A percentile compares a stretch with the other conserved stretches of the same genome.
phyloP scores from a whole-genome alignment of 2,113 vertebrate genomes.

The Pongo pygmaeus region DNA sequence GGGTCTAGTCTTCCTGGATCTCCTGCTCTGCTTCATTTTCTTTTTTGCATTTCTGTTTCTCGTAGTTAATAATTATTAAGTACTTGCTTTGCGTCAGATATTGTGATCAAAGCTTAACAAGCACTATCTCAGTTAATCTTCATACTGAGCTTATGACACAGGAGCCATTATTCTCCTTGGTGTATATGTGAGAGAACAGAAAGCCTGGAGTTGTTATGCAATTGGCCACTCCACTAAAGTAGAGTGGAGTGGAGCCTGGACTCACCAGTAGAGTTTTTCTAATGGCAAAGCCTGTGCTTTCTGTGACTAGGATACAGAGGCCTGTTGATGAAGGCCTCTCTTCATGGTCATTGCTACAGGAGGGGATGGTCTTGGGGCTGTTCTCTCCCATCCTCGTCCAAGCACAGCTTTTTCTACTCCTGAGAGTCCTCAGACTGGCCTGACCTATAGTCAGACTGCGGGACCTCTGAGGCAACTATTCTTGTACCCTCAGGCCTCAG shows the following conservation, averaged over 20 bases:
- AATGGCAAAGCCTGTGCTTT: neutral
- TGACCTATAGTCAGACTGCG: neutral
- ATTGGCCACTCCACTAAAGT: neutral
- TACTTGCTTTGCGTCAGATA: neutral
- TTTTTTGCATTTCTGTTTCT: neutral
- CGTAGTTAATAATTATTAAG: neutral
- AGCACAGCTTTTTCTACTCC: neutral
- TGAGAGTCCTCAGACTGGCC: too few species aligned
- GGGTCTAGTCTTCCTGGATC: neutral
- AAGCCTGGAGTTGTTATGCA: neutral
- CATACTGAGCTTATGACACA: neutral
- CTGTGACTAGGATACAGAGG: neutral
- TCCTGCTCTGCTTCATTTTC: neutral
- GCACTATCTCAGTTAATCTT: neutral
- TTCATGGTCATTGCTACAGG: neutral
- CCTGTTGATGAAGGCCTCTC: neutral
- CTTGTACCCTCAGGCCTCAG: neutral
- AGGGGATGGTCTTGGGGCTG: neutral
- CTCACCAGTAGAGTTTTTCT: neutral
- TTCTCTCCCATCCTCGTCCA: neutral
- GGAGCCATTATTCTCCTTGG: neutral
- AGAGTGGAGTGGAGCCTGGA: neutral
- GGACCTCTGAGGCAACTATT: neutral
- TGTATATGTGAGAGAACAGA: neutral
- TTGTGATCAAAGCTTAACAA: neutral